Evolutionary conservation across 2,888 invertebrate species (phyloP).

Genomic region (Synergus umbraculus): DNA sequence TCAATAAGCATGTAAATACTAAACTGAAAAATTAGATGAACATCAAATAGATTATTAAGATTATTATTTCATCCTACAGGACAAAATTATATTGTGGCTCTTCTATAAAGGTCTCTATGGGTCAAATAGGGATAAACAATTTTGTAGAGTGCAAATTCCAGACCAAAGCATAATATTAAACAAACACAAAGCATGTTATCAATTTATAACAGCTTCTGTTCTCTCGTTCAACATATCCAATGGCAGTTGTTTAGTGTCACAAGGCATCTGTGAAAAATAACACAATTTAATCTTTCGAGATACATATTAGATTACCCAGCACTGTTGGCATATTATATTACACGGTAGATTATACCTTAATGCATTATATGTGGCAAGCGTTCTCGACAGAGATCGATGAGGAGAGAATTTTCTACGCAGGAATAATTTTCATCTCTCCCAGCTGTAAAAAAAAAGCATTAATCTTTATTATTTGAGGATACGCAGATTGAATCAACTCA

Average conservation of each 20-base stretch:
- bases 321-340: constrained; percentile 24
- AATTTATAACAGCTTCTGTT: neutral
- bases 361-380: constrained; percentile 36
- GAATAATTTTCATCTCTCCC: constrained; percentile 9
- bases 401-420: neutral
- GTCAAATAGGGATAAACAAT: too few relatives aligned
- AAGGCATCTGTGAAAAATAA: constrained; percentile 20
- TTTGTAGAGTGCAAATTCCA: too few relatives aligned
- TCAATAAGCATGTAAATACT: neutral
- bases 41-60: too few relatives aligned
- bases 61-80: too few relatives aligned
- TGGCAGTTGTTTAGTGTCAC: neutral
- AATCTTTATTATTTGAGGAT: constrained; percentile 11
- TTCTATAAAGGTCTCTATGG: too few relatives aligned
- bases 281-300: constrained; percentile 33
- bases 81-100: too few relatives aligned
- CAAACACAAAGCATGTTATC: neutral
- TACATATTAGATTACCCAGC: constrained; percentile 23
- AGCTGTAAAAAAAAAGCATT: constrained; percentile 5
- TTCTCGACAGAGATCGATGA: constrained; percentile 31
- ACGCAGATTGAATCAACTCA: neutral
- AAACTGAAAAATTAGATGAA: neutral
- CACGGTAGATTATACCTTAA: constrained; percentile 34
- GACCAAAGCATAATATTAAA: neutral
- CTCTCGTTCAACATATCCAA: neutral